A percentile compares a stretch with the other conserved stretches of the same genome.
These are phyloP conservation scores for Halcyon chelicuti DNA, from an alignment of 2,797 vertebrate genomes.

Conservation along the genomic window DNA sequence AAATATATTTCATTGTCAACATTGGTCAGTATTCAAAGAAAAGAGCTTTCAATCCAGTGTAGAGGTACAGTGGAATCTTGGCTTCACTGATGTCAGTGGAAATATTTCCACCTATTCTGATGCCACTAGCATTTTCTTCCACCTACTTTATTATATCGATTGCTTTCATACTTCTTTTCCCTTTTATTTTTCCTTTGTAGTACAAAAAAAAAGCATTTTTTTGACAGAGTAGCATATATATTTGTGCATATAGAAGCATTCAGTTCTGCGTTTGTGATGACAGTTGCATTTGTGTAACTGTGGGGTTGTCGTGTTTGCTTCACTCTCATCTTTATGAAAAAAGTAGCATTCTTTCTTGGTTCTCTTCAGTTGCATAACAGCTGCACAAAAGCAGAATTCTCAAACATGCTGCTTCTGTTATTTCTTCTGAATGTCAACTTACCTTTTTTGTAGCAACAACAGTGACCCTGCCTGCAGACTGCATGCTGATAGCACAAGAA, in stretches of 20 bases:
- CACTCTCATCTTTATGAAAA: not conserved
- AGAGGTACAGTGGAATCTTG: not conserved
- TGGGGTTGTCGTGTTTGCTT: not conserved
- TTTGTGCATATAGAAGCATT: not conserved
- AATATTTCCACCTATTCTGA: not conserved
- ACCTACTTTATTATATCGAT: not conserved
- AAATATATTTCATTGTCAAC: conserved; percentile 3
- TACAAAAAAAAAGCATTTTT: not conserved
- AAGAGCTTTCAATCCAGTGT: not conserved
- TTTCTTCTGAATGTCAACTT: not conserved
- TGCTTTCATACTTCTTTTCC: not conserved
- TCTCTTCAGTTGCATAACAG: not conserved
- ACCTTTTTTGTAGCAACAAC: not conserved
- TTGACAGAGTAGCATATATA: not conserved
- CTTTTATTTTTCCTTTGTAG: not conserved
- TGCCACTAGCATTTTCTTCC: not conserved
- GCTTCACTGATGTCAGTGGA: not conserved
- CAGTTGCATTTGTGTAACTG: not conserved
- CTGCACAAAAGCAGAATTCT: not conserved
- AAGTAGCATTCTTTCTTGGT: not conserved
- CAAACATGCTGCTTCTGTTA: not conserved
- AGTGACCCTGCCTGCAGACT: not conserved
- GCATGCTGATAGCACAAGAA: not conserved
- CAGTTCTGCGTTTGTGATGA: not conserved
- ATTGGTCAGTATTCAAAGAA: not conserved